Conservation (phyloP, 2,797 vertebrate genomes). For the Catamblyrhynchus diadema region DNA sequence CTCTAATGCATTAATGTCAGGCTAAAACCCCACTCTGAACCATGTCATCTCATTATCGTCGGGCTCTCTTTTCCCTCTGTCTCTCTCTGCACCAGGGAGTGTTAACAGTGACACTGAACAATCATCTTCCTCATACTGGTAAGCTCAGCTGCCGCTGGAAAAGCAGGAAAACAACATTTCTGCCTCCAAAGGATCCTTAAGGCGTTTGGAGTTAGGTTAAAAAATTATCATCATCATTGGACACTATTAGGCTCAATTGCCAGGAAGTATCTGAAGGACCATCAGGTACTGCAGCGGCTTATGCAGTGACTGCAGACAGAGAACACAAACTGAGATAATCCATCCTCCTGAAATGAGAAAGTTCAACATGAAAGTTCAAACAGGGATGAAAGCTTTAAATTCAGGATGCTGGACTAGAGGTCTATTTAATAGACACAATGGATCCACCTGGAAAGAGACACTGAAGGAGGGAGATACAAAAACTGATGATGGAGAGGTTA, state of each 20-base stretch:
- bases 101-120: background rate
- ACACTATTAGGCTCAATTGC: background rate
- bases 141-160: background rate
- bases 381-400: background rate
- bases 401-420: background rate
- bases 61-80: background rate
- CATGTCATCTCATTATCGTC: background rate
- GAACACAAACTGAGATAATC: accelerated
- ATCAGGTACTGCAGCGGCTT: background rate
- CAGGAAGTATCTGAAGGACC: background rate
- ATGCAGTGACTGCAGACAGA: background rate
- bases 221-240: background rate
- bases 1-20: background rate
- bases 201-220: background rate
- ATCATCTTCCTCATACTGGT: accelerated
- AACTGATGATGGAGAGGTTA: background rate
- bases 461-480: background rate
- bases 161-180: background rate
- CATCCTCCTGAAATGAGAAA: background rate
- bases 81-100: background rate
- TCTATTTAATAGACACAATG: background rate
- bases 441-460: background rate
- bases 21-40: background rate
- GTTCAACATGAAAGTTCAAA: background rate
- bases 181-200: background rate